A percentile compares a stretch with the other conserved stretches of the same genome.
Conservation (phyloP, 1,140 invertebrate genomes). For the Calliopsis andreniformis region DNA sequence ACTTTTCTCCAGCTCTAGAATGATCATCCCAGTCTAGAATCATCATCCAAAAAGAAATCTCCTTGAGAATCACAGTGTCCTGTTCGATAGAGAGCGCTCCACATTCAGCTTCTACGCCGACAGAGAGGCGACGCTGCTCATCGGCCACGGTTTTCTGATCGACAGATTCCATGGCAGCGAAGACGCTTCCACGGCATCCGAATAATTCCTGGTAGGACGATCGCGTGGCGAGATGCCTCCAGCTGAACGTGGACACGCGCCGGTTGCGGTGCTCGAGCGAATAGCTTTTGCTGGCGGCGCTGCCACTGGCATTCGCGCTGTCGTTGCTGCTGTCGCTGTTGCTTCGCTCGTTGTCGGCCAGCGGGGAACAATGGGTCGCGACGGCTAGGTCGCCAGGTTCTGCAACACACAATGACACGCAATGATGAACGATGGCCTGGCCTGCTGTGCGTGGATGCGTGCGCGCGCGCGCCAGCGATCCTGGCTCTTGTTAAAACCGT, state of each 20-base stretch:
- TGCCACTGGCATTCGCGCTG: conserved; percentile 46
- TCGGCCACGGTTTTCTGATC: conserved; percentile 37
- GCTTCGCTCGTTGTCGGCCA: conserved; percentile 53
- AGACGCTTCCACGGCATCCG: conserved; percentile 46
- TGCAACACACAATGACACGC: conserved; percentile 73
- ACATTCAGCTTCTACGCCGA: not conserved
- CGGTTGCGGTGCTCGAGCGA: conserved; percentile 49
- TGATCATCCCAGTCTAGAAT: no score
- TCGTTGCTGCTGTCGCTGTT: conserved; percentile 29
- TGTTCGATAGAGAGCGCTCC: not conserved
- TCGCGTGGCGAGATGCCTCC: conserved; percentile 49
- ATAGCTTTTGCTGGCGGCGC: conserved; percentile 46
- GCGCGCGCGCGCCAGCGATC: no score
- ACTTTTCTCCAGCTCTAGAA: no score
- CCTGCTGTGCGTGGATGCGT: conserved; percentile 5
- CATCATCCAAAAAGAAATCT: not conserved
- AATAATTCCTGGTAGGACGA: conserved; percentile 54
- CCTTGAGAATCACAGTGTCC: not conserved
- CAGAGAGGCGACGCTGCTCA: not conserved
- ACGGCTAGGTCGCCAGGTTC: conserved; percentile 79
- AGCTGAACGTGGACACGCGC: conserved; percentile 40
- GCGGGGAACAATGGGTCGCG: conserved; percentile 61
- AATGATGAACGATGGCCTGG: conserved; percentile 51
- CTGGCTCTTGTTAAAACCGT: conserved; percentile 47
- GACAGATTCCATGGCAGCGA: conserved; percentile 38